Conservation (phyloP, 1,140 invertebrate species). For the Nasonia vitripennis region DNA sequence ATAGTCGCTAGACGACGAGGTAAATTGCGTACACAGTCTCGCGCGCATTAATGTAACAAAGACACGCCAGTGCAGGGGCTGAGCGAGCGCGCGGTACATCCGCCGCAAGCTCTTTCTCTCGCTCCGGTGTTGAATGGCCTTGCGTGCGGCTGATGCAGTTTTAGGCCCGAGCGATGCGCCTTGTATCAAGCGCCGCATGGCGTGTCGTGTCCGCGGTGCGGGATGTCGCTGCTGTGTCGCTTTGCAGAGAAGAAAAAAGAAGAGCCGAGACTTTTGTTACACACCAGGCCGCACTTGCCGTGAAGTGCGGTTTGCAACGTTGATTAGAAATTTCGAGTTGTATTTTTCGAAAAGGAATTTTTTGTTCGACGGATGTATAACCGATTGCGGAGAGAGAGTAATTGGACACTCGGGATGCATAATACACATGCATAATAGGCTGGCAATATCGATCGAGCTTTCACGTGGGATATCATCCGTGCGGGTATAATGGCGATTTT, state of each 20-base stretch:
- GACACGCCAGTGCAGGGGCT: constrained; percentile 26
- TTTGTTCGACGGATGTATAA: too few relatives aligned
- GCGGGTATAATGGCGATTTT: too few relatives aligned
- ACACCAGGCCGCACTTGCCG: too few relatives aligned
- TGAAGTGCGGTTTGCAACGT: too few relatives aligned
- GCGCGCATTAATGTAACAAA: constrained; percentile 36
- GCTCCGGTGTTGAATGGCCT: not conserved
- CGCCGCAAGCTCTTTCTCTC: not conserved
- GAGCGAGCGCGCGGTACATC: too few relatives aligned
- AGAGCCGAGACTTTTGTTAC: not conserved
- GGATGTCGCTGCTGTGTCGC: not conserved
- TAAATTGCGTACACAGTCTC: constrained; percentile 51
- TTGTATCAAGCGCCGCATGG: not conserved
- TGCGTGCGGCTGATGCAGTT: constrained; percentile 34
- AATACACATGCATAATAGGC: too few relatives aligned
- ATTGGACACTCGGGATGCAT: too few relatives aligned
- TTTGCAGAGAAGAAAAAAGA: not conserved
- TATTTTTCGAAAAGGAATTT: too few relatives aligned
- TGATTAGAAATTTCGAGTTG: too few relatives aligned
- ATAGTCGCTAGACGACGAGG: constrained; percentile 31
- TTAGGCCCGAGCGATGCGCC: not conserved
- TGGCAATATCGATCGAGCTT: too few relatives aligned
- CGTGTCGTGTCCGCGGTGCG: not conserved
- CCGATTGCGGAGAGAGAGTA: too few relatives aligned
- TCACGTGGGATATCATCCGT: too few relatives aligned